Conservation (phyloP, 2,113 vertebrate genomes). For the Cricetomys ansorgei region DNA sequence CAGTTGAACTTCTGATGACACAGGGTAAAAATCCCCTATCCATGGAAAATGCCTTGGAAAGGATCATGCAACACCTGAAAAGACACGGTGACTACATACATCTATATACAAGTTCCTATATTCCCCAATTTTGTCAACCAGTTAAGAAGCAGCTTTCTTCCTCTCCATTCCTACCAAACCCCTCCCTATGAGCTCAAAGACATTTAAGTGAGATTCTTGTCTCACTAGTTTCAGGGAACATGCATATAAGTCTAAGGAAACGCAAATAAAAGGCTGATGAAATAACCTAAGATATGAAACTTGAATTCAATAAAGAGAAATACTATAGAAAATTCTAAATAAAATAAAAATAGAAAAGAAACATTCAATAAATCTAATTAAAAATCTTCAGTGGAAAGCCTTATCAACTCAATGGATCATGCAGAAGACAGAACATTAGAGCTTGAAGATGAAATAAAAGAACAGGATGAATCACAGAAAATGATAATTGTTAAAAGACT, state of each 20-base stretch:
- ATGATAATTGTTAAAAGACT: not conserved
- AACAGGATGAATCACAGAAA: not conserved
- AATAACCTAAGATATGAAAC: not conserved
- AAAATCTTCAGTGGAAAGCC: not conserved
- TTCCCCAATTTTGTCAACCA: rapidly evolving
- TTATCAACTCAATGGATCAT: not conserved
- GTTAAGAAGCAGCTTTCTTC: not conserved
- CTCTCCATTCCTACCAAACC: too few relatives aligned
- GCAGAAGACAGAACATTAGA: not conserved
- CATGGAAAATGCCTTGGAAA: not conserved
- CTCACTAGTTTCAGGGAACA: not conserved
- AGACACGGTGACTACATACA: not conserved
- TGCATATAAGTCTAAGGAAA: not conserved
- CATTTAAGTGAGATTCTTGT: not conserved
- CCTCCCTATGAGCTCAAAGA: not conserved
- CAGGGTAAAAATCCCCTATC: not conserved
- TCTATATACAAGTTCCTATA: not conserved
- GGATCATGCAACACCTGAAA: not conserved
- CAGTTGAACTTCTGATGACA: not conserved
- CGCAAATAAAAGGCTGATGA: not conserved
- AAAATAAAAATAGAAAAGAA: not conserved
- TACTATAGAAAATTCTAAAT: not conserved
- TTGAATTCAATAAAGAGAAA: not conserved
- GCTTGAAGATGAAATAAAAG: not conserved
- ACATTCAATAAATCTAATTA: not conserved